Conservation (phyloP, 2,888 invertebrate species). For the Hirudinaria manillensis region DNA sequence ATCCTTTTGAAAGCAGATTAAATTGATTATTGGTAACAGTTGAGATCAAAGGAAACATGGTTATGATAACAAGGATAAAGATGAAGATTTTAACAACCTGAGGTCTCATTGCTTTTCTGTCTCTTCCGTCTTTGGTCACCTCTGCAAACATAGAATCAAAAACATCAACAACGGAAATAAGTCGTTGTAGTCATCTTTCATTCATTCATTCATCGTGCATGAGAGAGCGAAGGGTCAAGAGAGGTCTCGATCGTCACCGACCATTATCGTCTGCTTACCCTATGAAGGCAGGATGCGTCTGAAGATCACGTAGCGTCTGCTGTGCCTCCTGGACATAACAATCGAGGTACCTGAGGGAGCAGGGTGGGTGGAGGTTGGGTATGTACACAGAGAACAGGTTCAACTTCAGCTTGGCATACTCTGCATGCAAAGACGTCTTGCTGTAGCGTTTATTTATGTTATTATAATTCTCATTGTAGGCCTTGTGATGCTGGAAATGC, state of each 20-base stretch:
- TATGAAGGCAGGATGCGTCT: conserved; percentile 11
- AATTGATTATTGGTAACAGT: not conserved
- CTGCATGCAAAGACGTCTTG: not conserved
- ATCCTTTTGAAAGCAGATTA: not conserved
- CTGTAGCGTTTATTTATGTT: not conserved
- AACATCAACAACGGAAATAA: not conserved
- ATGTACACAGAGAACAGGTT: conserved; percentile 20
- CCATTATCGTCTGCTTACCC: not conserved
- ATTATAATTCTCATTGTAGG: not conserved
- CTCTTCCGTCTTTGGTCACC: conserved; percentile 18
- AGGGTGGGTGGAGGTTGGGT: conserved; percentile 10
- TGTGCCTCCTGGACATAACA: not conserved
- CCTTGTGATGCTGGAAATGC: not conserved
- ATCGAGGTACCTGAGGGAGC: conserved; percentile 6
- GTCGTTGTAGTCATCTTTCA: not conserved
- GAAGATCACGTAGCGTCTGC: not conserved
- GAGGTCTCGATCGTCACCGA: too few species aligned
- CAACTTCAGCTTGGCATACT: not conserved
- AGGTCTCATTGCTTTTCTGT: conserved; percentile 3
- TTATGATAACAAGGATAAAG: not conserved
- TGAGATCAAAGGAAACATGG: not conserved
- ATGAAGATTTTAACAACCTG: too few species aligned
- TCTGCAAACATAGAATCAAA: not conserved
- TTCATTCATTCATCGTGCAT: too few species aligned
- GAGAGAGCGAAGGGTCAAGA: too few species aligned